Conservation (phyloP, 2,113 vertebrate genomes). For the Lepisosteus osseus region DNA sequence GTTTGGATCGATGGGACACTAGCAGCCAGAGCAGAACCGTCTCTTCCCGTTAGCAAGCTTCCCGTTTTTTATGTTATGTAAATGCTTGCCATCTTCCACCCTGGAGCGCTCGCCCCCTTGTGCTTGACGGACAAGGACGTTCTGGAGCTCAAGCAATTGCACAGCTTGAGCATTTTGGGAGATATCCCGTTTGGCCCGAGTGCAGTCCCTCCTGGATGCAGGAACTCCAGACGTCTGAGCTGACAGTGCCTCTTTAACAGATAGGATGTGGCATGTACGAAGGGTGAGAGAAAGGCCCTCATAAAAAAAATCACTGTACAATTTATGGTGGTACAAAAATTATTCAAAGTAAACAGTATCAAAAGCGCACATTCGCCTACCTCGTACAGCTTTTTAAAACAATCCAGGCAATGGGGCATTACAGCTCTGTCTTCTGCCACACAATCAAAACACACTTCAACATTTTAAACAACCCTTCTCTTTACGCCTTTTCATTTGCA, state of each 20-base stretch:
- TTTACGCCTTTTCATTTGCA: conserved; percentile 15
- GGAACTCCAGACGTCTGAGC: conserved; percentile 7
- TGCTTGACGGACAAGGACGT: background rate
- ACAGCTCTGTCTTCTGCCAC: conserved; percentile 3
- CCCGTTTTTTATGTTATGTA: too few species aligned
- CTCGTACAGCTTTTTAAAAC: conserved; percentile 7
- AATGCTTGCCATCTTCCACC: background rate
- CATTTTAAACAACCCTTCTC: conserved; percentile 12
- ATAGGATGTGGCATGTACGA: conserved; percentile 10
- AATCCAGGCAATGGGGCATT: background rate
- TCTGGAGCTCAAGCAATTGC: background rate
- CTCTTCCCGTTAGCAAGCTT: too few species aligned
- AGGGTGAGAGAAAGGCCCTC: conserved; percentile 1
- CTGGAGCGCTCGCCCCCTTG: background rate
- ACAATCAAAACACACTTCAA: conserved; percentile 28
- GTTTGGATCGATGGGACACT: too few species aligned
- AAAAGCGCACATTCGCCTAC: conserved; percentile 2
- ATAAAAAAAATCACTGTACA: background rate
- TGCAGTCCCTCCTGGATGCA: conserved; percentile 7
- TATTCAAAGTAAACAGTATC: conserved; percentile 2
- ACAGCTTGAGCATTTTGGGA: background rate
- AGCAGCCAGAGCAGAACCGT: too few species aligned
- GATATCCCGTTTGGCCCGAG: conserved; percentile 17
- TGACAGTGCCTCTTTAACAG: conserved; percentile 20
- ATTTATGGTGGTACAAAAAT: background rate